phyloP scores from a whole-genome alignment of 2,113 vertebrate genomes.

The Ailuropoda melanoleuca region DNA sequence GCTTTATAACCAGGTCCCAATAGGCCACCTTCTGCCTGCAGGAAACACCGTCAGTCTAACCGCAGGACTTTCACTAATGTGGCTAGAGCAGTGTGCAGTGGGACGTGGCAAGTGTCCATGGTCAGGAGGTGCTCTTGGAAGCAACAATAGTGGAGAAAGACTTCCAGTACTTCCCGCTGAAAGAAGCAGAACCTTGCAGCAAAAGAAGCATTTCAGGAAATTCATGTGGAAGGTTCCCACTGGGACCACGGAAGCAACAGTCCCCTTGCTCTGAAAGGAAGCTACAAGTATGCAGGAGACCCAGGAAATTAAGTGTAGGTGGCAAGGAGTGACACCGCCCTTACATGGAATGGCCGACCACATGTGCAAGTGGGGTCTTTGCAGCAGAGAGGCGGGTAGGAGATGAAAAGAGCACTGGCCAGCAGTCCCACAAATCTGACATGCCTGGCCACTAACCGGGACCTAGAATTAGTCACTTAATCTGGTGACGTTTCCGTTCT shows the following conservation, averaged over 20 bases:
- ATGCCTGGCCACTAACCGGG: background rate
- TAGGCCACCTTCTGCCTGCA: background rate
- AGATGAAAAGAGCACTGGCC: background rate
- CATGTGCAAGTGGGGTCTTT: background rate
- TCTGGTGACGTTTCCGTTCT: background rate
- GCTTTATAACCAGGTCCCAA: background rate
- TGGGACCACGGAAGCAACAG: background rate
- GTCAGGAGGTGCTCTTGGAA: background rate
- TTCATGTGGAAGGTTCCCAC: background rate
- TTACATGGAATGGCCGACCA: background rate
- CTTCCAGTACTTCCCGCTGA: background rate
- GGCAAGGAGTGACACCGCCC: background rate
- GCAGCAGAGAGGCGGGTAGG: background rate
- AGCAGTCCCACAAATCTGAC: background rate
- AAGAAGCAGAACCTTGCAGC: background rate
- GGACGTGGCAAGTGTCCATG: background rate
- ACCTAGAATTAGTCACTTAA: rapidly evolving
- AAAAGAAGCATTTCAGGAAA: background rate
- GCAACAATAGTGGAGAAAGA: background rate
- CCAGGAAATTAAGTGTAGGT: background rate
- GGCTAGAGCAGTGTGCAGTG: background rate
- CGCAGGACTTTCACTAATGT: background rate
- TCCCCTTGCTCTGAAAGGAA: background rate
- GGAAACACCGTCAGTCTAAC: background rate
- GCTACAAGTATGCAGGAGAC: background rate